phyloP scores from a whole-genome alignment of 1,140 invertebrate genomes.

The Solenopsis fugax region DNA sequence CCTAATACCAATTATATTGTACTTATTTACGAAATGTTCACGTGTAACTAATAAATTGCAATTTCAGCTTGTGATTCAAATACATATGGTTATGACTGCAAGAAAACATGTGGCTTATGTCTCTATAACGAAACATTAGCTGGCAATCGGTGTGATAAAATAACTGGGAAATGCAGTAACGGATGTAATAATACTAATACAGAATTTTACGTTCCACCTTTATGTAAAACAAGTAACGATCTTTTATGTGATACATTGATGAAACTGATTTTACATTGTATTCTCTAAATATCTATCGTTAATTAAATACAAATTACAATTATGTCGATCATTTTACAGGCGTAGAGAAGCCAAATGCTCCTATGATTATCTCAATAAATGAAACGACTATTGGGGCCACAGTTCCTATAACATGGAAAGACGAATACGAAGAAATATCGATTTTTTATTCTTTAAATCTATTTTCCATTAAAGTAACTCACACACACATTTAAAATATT shows the following conservation, averaged over 20 bases:
- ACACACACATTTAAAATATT: too few species aligned
- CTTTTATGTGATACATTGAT: background rate
- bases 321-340: background rate
- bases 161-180: constrained; percentile 57
- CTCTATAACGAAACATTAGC: fast-evolving
- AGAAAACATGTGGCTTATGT: constrained; percentile 61
- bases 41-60: background rate
- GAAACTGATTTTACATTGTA: too few species aligned
- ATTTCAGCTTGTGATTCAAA: constrained; percentile 41
- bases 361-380: background rate
- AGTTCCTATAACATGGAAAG: background rate
- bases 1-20: too few species aligned
- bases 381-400: constrained; percentile 34
- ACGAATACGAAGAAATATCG: background rate
- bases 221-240: constrained; percentile 47
- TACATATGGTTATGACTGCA: constrained; percentile 64
- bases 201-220: too few species aligned
- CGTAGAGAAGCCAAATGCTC: background rate
- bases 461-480: background rate
- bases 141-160: constrained; percentile 41
- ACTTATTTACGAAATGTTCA: too few species aligned
- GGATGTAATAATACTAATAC: too few species aligned
- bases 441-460: background rate
- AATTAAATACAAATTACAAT: too few species aligned
- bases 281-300: too few species aligned